A percentile compares a stretch with the other conserved stretches of the same genome.
Conservation (phyloP, 2,888 invertebrate genomes). For the Eristalinus aeneus region DNA sequence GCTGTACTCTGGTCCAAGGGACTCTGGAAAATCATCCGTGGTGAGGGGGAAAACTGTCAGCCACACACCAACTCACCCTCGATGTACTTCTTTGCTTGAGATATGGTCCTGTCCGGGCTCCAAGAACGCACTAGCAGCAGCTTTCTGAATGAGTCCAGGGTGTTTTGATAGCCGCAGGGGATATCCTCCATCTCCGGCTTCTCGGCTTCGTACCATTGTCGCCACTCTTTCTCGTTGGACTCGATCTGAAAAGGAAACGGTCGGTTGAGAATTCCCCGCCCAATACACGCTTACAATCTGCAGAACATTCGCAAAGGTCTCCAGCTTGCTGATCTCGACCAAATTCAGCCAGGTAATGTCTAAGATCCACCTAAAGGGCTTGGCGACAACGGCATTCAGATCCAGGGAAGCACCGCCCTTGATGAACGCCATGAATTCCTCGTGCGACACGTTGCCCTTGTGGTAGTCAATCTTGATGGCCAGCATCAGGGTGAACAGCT, state of each 20-base stretch:
- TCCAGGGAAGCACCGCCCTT: slow-evolving; percentile 98
- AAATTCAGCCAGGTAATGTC: slow-evolving; percentile 98
- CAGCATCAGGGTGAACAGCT: slow-evolving; percentile 95
- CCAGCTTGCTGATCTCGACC: slow-evolving; percentile 94
- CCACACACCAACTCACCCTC: slow-evolving; percentile 83
- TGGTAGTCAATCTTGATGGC: slow-evolving; percentile 97
- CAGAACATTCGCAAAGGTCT: slow-evolving; percentile 89
- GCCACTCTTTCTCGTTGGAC: slow-evolving; percentile 93
- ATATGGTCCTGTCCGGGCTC: slow-evolving; percentile 97
- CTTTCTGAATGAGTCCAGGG: slow-evolving; percentile 93
- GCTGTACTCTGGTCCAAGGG: slow-evolving; percentile 92
- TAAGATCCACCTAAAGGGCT: slow-evolving; percentile 96
- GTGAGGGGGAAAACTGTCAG: background rate
- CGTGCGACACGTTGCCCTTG: slow-evolving; percentile 89
- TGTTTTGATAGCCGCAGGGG: slow-evolving; percentile 93
- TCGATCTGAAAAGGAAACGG: slow-evolving; percentile 84
- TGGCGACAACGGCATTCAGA: slow-evolving; percentile 94
- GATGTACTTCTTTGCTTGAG: slow-evolving; percentile 95
- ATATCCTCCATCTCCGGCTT: slow-evolving; percentile 95
- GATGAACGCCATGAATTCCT: slow-evolving; percentile 96
- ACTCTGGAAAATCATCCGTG: slow-evolving; percentile 82
- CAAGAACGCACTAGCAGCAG: slow-evolving; percentile 93
- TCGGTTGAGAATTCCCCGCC: background rate
- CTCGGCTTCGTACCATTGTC: slow-evolving; percentile 94
- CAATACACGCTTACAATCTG: slow-evolving; percentile 84